These are phyloP conservation scores for Meles meles DNA, from an alignment of 2,113 vertebrate species.

Conservation along the genomic window DNA sequence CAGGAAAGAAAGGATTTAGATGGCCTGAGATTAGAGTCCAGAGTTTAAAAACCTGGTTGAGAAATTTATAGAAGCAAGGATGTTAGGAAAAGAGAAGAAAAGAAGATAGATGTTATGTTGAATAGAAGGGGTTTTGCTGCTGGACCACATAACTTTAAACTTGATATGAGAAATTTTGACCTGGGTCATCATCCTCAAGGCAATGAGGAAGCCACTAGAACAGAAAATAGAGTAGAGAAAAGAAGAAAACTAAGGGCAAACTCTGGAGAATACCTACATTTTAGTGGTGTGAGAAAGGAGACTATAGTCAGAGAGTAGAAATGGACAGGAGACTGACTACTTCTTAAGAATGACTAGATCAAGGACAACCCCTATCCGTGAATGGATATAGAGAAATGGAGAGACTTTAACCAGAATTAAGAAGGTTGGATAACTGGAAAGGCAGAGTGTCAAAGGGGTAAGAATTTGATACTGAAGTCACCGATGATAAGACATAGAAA, in stretches of 20 bases:
- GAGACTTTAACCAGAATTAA: not conserved
- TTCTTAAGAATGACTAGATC: not conserved
- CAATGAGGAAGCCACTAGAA: not conserved
- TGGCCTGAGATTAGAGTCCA: not conserved
- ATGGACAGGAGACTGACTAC: not conserved
- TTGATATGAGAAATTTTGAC: not conserved
- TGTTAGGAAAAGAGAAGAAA: not conserved
- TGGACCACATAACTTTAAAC: not conserved
- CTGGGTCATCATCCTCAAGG: not conserved
- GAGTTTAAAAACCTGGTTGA: not conserved
- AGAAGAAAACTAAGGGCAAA: not conserved
- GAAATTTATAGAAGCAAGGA: not conserved
- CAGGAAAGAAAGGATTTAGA: not conserved
- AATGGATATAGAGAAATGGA: not conserved
- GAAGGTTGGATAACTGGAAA: not conserved
- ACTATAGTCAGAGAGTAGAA: not conserved
- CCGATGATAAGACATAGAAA: not conserved
- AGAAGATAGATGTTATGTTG: not conserved
- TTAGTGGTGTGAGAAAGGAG: not conserved
- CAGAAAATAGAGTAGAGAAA: slow-evolving; percentile 4
- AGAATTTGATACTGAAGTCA: not conserved
- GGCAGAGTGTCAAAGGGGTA: not conserved
- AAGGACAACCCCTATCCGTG: not conserved
- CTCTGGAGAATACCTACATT: not conserved
- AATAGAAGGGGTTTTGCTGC: not conserved